phyloP scores from a whole-genome alignment of 53 echinoderm and acorn worm genomes.

The Arbacia lixula region DNA sequence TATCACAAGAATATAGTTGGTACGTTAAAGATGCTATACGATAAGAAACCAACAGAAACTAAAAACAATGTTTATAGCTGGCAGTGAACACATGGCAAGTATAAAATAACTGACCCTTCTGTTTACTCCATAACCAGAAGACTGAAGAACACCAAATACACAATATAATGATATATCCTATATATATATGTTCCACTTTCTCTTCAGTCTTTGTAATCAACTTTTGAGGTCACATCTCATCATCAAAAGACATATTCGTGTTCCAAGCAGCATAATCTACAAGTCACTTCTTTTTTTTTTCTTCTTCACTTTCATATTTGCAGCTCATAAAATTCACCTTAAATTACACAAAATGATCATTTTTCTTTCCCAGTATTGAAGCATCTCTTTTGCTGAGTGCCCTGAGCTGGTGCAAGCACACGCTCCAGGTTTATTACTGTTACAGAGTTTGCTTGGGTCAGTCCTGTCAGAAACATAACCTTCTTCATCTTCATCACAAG shows the following conservation, averaged over 20 bases:
- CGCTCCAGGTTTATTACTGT: no score
- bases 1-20: slow-evolving; percentile 20
- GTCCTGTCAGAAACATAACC: no score
- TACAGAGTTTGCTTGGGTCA: no score
- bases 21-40: slow-evolving; percentile 9
- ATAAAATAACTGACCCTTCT: slow-evolving; percentile 34
- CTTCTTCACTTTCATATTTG: not conserved
- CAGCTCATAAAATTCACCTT: no score
- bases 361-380: no score
- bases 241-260: slow-evolving; percentile 20
- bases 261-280: slow-evolving; percentile 27
- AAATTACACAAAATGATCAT: no score
- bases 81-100: slow-evolving; percentile 59
- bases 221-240: slow-evolving; percentile 32
- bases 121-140: not conserved
- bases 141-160: slow-evolving; percentile 52
- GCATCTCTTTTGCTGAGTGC: no score
- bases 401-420: no score
- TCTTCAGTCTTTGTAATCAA: slow-evolving; percentile 4
- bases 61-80: slow-evolving; percentile 15
- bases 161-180: slow-evolving; percentile 59
- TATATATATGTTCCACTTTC: slow-evolving; percentile 41
- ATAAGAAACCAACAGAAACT: not conserved
- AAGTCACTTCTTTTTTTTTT: not conserved
- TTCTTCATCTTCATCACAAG: no score